Evolutionary conservation across 2,113 vertebrate species (phyloP), one percentile per base, ranked within the genome.

Genomic region (Enhydra lutris): DNA sequence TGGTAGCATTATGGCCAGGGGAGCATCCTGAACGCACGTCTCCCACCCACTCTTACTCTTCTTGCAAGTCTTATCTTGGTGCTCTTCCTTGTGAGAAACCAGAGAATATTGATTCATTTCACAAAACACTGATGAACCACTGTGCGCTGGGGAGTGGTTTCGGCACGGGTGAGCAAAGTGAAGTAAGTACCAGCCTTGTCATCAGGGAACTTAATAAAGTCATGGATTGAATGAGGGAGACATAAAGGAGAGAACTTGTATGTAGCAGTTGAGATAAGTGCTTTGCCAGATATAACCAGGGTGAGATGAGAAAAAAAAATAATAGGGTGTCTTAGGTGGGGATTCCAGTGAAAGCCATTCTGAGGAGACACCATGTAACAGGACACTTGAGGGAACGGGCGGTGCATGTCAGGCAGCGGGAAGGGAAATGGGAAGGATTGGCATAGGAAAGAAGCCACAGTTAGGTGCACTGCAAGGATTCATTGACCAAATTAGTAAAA

Each of bases 361-460:
- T 7, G 26, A 74, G 4, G 57, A 24, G 26, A 23, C 10, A 12
- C 0, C 2, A 0, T 4, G 34, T 9, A 45, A 36, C 8, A 6
- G 7, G 74, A 39, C 1, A 0, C 10, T 9, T 14, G 39, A 11
- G 52, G 26, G 45, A 26, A 4, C 52, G 26, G 29, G 14, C 6
- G 1, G 9, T 1, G 3, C 31, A 12, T 1, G 0, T 57, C 61
- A 50, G 42, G 39, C 4, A 1, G 9, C 2, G 13, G 26, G 2
- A 29, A 18, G 0, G 12, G 24, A 5, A n/a, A 34, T 9, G 17
- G 3, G 73, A 39, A 89, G 23, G 45, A 47, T 1, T 11, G 4
- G 24, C 4, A 10, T 8, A 18, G 24, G 8, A 8, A 7, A 61
- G 15, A n/a, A 36, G 18, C 2, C 31, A 20, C 5, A 52, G 29